Evolutionary conservation across 2,113 vertebrate species (phyloP).

Genomic region (Oryzias curvinotus): DNA sequence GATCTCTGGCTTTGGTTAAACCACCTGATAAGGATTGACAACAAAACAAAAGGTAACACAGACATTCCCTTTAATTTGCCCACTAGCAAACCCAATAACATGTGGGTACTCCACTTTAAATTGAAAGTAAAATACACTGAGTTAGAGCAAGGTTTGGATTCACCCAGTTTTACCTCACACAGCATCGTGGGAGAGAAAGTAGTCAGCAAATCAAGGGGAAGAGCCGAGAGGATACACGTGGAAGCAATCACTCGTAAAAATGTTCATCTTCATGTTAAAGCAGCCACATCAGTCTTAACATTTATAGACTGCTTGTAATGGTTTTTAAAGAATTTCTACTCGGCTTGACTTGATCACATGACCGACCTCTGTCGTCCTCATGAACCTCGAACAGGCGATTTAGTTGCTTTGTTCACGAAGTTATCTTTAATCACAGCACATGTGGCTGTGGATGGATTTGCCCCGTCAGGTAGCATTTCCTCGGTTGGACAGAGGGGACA

Average conservation of each 20-base stretch:
- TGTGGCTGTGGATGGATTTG: neutral
- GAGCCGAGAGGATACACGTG: slow-evolving; percentile 13
- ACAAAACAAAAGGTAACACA: slow-evolving; percentile 34
- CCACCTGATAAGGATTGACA: slow-evolving; percentile 64
- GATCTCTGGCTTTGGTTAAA: slow-evolving; percentile 65
- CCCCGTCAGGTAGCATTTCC: slow-evolving; percentile 7
- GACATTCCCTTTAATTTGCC: slow-evolving; percentile 11
- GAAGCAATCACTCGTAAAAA: slow-evolving; percentile 3
- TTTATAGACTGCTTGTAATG: neutral
- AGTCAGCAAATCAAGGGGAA: slow-evolving; percentile 20
- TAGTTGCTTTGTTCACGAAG: slow-evolving; percentile 39
- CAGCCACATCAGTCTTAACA: neutral
- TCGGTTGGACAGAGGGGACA: neutral
- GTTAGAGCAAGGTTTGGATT: slow-evolving; percentile 1
- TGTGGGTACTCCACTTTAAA: neutral
- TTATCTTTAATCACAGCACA: slow-evolving; percentile 14
- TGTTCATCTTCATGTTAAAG: slow-evolving; percentile 8
- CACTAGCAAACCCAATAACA: slow-evolving; percentile 3
- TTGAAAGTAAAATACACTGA: slow-evolving; percentile 5
- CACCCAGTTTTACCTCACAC: slow-evolving; percentile 14
- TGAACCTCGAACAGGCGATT: slow-evolving; percentile 28
- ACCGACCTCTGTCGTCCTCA: slow-evolving; percentile 22
- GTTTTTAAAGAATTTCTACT: slow-evolving; percentile 15
- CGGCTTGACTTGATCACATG: slow-evolving; percentile 4
- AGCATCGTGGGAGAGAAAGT: slow-evolving; percentile 29